Percentiles rank a stretch among this genome's conserved stretches.
Evolutionary conservation across 2,113 vertebrate species (phyloP).

Genomic region (Petromus typicus): DNA sequence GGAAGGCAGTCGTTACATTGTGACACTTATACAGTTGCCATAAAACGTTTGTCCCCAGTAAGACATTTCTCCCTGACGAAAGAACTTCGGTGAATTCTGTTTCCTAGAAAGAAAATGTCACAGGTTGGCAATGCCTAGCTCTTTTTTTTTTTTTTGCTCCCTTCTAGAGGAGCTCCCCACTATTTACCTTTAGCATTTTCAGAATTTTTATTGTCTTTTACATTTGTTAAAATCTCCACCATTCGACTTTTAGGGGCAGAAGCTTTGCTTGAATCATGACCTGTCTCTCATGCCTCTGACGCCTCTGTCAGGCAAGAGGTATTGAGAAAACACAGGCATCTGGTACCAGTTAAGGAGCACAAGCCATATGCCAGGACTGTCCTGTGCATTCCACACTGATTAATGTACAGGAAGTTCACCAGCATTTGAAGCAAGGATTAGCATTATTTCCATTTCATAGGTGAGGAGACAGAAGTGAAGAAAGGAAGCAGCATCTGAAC

Average conservation of each 20-base stretch:
- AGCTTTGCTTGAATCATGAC: conserved; percentile 1
- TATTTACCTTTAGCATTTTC: neutral
- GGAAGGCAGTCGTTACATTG: neutral
- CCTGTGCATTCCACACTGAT: neutral
- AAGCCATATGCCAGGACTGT: neutral
- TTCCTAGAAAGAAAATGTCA: neutral
- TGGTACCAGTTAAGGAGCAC: conserved; percentile 21
- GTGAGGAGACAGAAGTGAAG: neutral
- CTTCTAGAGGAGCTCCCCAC: neutral
- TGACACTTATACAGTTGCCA: neutral
- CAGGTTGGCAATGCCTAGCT: neutral
- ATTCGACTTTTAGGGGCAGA: neutral
- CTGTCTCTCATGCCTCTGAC: neutral
- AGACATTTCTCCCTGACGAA: neutral
- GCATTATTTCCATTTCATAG: neutral
- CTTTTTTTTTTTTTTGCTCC: neutral
- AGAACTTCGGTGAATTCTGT: neutral
- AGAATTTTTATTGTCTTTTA: neutral
- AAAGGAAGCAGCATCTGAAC: neutral
- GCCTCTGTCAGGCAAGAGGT: neutral
- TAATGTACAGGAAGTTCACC: neutral
- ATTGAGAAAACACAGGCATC: conserved; percentile 21
- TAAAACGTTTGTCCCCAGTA: neutral
- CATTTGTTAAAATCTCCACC: neutral
- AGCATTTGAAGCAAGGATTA: neutral